These are phyloP conservation scores for Camponotus floridanus DNA, from an alignment of 1,140 invertebrate species.

Conservation along the genomic window DNA sequence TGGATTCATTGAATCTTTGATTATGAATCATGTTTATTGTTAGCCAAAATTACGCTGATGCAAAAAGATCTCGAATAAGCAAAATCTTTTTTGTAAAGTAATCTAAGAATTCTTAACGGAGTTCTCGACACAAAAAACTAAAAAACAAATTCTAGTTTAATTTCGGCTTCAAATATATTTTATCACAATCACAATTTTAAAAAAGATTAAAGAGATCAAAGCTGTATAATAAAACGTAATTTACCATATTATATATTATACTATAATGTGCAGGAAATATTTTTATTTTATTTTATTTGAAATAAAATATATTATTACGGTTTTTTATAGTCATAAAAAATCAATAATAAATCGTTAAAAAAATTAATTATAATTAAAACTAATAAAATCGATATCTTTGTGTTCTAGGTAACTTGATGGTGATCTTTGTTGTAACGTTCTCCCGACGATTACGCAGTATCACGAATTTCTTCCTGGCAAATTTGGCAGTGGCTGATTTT, in stretches of 20 bases:
- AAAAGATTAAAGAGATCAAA: too few species aligned
- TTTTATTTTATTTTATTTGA: too few species aligned
- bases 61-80: not conserved
- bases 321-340: too few species aligned
- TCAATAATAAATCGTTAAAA: too few species aligned
- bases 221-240: too few species aligned
- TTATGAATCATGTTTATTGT: slow-evolving; percentile 17
- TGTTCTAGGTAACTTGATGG: slow-evolving; percentile 92
- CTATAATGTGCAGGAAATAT: too few species aligned
- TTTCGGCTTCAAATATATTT: not conserved
- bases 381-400: not conserved
- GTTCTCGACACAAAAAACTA: not conserved
- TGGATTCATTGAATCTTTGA: not conserved
- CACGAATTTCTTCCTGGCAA: slow-evolving; percentile 95
- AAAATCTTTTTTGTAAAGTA: slow-evolving; percentile 2
- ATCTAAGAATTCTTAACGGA: not conserved
- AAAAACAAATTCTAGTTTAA: not conserved
- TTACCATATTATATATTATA: too few species aligned
- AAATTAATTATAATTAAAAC: too few species aligned
- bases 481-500: slow-evolving; percentile 93
- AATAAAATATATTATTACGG: too few species aligned
- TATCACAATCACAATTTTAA: too few species aligned
- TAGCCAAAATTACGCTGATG: not conserved
- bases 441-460: slow-evolving; percentile 92
- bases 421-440: slow-evolving; percentile 93